Evolutionary conservation across 2,797 vertebrate species (phyloP), one percentile per base, ranked within the genome.

Genomic region (Enteromius treurensis): DNA sequence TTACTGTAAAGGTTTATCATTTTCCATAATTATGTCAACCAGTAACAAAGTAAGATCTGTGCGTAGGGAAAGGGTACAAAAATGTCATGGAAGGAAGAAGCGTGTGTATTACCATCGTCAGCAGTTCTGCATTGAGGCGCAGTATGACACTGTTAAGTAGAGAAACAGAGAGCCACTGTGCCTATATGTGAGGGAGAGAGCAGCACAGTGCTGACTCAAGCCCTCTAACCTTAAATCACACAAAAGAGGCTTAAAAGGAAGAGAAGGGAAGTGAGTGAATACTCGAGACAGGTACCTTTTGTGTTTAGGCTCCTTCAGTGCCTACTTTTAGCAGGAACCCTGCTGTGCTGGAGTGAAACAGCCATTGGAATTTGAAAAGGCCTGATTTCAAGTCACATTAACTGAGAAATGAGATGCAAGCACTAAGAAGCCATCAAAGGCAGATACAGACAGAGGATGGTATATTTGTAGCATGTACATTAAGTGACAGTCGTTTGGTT

Each of bases 181-280:
- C 73, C 65, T 85, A 80, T 69, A 42, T 84, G 60, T 82, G 85
- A 42, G 81, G 58, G 64, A 70, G 62, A 53, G 51, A 70, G 23
- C 13, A 21, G 11, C 34, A 80, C 15, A 78, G 37, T 83, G 86
- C 86, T 85, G 86, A 87, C 80, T 87, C 83, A 85, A 81, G 69
- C 70, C 64, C 58, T 79, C 19, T 37, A 78, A 70, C 37, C 80
- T 75, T 42, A 84, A 79, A 84, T 62, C 47, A 32, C 71, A 60
- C 37, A 75, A 84, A 45, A 84, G 21, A 64, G 19, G 68, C 62
- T 17, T 17, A 29, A 55, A 37, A 69, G 53, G 58, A 62, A 71
- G 32, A 6, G 5, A 47, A 64, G 23, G 53, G 4, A 69, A 3
- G 49, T 8, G 1, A 29, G 14, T 42, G 34, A 70, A 53, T 26